Conservation (phyloP, 2,888 invertebrate genomes). For the Agriopis aurantiaria region DNA sequence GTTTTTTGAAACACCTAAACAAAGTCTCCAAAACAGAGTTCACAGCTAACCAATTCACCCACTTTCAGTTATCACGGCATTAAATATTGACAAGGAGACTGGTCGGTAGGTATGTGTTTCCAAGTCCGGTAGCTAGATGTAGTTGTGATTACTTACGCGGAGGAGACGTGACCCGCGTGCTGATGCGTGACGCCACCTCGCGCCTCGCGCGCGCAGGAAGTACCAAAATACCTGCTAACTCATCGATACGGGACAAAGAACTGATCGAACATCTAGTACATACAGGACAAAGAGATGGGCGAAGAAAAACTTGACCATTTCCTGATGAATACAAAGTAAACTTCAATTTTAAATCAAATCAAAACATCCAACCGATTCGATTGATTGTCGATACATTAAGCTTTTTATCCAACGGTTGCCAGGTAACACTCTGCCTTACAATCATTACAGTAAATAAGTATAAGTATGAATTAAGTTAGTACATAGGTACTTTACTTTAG, state of each 20-base stretch:
- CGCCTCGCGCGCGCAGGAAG: conserved; percentile 39
- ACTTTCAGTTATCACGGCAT: conserved; percentile 16
- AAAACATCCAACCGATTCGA: too few species aligned
- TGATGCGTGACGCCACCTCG: conserved; percentile 45
- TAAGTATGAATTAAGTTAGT: too few species aligned
- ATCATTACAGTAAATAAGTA: too few species aligned
- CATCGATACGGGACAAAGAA: conserved; percentile 32
- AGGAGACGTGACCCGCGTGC: conserved; percentile 64
- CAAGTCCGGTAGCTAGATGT: conserved; percentile 67
- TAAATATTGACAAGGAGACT: conserved; percentile 8
- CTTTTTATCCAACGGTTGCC: too few species aligned
- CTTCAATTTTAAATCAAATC: too few species aligned
- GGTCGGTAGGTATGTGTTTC: conserved; percentile 41
- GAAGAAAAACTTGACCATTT: too few species aligned
- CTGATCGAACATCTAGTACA: not conserved
- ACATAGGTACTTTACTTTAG: too few species aligned
- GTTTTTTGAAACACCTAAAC: not conserved
- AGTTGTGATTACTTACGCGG: conserved; percentile 65
- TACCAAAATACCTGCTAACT: conserved; percentile 41
- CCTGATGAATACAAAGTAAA: too few species aligned
- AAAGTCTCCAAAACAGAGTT: not conserved
- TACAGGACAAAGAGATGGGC: conserved; percentile 13
- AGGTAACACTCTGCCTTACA: too few species aligned
- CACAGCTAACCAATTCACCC: conserved; percentile 10
- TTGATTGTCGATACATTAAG: too few species aligned